Conservation (phyloP, 2,113 vertebrate genomes). For the Macrotus californicus region DNA sequence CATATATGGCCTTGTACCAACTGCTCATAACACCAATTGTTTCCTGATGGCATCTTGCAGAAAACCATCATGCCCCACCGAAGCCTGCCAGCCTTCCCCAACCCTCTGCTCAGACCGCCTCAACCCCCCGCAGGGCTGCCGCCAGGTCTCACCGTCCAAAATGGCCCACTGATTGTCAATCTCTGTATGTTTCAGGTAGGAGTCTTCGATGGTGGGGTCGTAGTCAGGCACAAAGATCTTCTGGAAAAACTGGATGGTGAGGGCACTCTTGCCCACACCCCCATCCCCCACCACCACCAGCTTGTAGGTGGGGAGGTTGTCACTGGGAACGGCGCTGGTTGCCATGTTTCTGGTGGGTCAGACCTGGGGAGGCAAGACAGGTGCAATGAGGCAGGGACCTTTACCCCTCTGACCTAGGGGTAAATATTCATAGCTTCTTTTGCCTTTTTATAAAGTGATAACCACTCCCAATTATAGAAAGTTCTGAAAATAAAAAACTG, state of each 20-base stretch:
- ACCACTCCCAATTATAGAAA: not conserved
- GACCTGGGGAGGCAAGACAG: constrained; percentile 80
- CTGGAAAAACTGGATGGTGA: constrained; percentile 99
- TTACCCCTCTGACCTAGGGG: not conserved
- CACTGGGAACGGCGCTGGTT: constrained; percentile 95
- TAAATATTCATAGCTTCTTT: not conserved
- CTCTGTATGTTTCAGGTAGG: constrained; percentile 98
- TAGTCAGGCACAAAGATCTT: constrained; percentile 99
- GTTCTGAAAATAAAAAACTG: not conserved
- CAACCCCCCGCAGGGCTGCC: not conserved
- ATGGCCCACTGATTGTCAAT: constrained; percentile 99
- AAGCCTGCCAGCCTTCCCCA: not conserved
- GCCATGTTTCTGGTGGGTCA: constrained; percentile 87
- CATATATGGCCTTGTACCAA: not conserved
- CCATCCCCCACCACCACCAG: constrained; percentile 98
- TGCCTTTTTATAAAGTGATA: not conserved
- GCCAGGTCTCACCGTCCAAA: constrained; percentile 89
- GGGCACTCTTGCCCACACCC: constrained; percentile 96
- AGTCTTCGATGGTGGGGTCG: constrained; percentile 98
- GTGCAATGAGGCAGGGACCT: not conserved
- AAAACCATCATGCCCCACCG: not conserved
- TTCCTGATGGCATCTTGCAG: not conserved
- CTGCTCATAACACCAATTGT: not conserved
- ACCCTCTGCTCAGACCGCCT: not conserved
- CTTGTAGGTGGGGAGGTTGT: constrained; percentile 98